Evolutionary conservation across 92 coral and sea anemone genomes (phyloP).

Genomic region (Muricea muricata): DNA sequence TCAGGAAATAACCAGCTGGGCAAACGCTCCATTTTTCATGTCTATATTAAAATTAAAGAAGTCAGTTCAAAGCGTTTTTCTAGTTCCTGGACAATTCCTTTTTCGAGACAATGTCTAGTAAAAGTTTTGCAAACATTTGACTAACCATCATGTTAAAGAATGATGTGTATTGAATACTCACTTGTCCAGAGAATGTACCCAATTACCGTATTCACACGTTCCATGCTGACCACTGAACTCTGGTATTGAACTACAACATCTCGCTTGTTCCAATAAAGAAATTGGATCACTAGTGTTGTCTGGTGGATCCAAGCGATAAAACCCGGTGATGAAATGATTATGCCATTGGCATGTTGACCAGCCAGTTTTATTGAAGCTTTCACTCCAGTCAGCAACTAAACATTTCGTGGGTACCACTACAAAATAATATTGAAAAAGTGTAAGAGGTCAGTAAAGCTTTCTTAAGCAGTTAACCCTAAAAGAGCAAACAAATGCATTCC

Average conservation of each 20-base stretch:
- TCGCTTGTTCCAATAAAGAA: neutral
- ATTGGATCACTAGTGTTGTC: neutral
- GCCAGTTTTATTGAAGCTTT: slow-evolving; percentile 1
- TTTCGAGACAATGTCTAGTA: too few species aligned
- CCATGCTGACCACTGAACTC: neutral
- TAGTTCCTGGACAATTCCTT: too few species aligned
- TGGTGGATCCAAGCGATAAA: neutral
- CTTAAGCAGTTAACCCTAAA: too few species aligned
- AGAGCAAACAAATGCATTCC: too few species aligned
- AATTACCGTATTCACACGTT: neutral
- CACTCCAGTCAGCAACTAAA: neutral
- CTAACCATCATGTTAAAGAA: too few species aligned
- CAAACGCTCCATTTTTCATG: slow-evolving; percentile 1
- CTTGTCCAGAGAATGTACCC: slow-evolving; percentile 12
- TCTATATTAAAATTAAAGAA: neutral
- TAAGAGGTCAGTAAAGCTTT: too few species aligned
- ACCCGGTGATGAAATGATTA: slow-evolving; percentile 19
- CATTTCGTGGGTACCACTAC: neutral
- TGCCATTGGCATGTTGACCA: slow-evolving; percentile 1
- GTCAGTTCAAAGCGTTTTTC: neutral
- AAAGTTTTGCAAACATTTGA: too few species aligned
- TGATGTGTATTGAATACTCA: too few species aligned
- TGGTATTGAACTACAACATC: neutral
- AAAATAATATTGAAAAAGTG: too few species aligned
- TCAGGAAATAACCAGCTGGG: slow-evolving; percentile 13